Evolutionary conservation across 2,113 vertebrate species (phyloP), one percentile per base, ranked within the genome.

Genomic region (Orthonyx spaldingii): DNA sequence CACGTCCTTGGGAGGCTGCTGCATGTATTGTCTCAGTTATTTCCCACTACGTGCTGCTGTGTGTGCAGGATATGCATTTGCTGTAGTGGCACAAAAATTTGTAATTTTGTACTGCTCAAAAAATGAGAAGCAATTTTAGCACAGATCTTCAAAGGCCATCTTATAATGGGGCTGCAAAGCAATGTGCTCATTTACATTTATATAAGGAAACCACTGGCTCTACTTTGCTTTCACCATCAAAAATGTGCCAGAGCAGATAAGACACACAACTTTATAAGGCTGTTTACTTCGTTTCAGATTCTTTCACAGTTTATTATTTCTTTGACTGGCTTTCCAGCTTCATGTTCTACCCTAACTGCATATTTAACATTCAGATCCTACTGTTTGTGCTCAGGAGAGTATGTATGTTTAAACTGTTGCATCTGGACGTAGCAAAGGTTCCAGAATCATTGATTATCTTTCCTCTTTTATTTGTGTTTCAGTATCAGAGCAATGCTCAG

Each of bases 321-420:
- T 95, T 93, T 93, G 52, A 84, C 49, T 91, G 57, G 18, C 30
- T 94, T 39, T 94, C 39, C 70, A 93, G 64, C 41, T 84, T 95
- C 61, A 66, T 76, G n/a, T 95, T 94, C 82, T 72, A 74, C 44
- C 47, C 86, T 82, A 87, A 83, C 72, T 89, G 57, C 89, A 57
- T 90, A 90, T 74, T 97, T 97, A 92, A 96, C 87, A 90, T 97
- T 94, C 91, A 94, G 89, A 87, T 90, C 87, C 63, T 70, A 57
- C 44, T 72, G 35, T 64, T 86, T 70, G 55, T 82, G 47, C 65
- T 94, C 65, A 76, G 83, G 28, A 59, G 70, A 79, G 21, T 57
- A 52, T 6, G 1, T 37, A n/a, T 87, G 61, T 91, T 81, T 50
- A 76, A 91, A 82, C 50, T 57, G 9, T 53, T 92, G 44, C 32